A percentile compares a stretch with the other conserved stretches of the same genome.
phyloP scores from a whole-genome alignment of 2,797 vertebrate species.

The Poecilia gillii region DNA sequence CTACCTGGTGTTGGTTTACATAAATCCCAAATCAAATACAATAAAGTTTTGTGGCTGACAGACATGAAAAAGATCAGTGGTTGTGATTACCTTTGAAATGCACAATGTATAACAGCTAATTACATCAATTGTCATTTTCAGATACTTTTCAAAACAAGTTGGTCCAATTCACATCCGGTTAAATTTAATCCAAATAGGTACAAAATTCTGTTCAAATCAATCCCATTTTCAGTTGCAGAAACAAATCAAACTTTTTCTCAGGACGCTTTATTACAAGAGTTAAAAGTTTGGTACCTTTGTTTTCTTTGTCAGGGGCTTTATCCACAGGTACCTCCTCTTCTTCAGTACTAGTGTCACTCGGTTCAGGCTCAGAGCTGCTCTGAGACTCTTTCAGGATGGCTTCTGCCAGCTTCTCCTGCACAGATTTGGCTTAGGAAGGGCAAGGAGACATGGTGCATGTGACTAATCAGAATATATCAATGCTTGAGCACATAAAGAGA shows the following conservation, averaged over 20 bases:
- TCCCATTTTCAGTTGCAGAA: constrained; percentile 50
- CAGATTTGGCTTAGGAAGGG: constrained; percentile 80
- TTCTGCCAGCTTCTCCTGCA: constrained; percentile 83
- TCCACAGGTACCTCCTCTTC: constrained; percentile 69
- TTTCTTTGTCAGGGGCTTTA: constrained; percentile 39
- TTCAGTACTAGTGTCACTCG: constrained; percentile 75
- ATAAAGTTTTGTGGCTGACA: background rate
- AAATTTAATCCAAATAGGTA: background rate
- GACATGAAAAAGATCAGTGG: background rate
- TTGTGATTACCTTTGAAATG: background rate
- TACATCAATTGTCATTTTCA: background rate
- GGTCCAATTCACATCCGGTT: background rate
- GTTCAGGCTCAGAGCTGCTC: constrained; percentile 76
- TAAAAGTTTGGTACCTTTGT: constrained; percentile 44
- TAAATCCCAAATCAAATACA: background rate
- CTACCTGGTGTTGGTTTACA: background rate
- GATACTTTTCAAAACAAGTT: background rate
- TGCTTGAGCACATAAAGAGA: constrained; percentile 15
- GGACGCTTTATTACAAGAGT: background rate
- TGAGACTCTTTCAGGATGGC: constrained; percentile 65
- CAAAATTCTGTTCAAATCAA: background rate
- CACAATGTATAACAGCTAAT: background rate
- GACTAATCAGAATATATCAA: background rate
- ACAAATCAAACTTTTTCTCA: constrained; percentile 4
- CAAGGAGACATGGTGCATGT: constrained; percentile 33